Evolutionary conservation across 2,797 vertebrate species (phyloP), one percentile per base, ranked within the genome.

Genomic region (Sebastes diaconus): DNA sequence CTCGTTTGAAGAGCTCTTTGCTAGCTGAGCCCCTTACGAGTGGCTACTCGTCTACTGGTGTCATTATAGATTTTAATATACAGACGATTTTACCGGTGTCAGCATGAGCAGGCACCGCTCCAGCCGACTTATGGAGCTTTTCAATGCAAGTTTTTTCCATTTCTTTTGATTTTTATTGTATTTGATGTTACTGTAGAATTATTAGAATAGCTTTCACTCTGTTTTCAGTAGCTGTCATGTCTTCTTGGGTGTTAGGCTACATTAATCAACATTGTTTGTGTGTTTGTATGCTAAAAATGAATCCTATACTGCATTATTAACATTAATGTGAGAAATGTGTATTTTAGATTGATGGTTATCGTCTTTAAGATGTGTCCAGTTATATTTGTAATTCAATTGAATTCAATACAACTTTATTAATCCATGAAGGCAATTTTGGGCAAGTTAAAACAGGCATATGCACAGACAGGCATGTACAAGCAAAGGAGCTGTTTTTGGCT

Each of bases 91-190:
- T 27, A 65, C 69, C 13, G 4, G 34, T 5, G 63, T 75, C 87
- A 94, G 4, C 79, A 93, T 94, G 93, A 93, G 64, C 74, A 87
- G 87, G 73, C 87, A 84, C 34, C 81, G 79, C 80, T 80, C 24
- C 77, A 83, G 66, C 68, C 82, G 82, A 8, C 79, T 91, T 57
- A 39, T 90, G 87, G 83, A 88, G 52, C 84, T 95, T 84, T 93
- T 94, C 46, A 84, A 74, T 89, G 93, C 94, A 94, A 91, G 93
- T 93, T 42, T 65, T 64, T 2, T 61, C 74, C 1, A 2, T 59
- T 71, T 84, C 3, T 25, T 85, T 75, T 27, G 1, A 13, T 58
- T 50, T 50, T 59, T 3, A 10, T 14, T 39, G 12, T 46, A 2
- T 80, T 64, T 79, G 27, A 32, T 70, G 55, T 58, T 20, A n/a